phyloP scores from a whole-genome alignment of 1,140 invertebrate species.

The Brachionus asplanchnoidis region DNA sequence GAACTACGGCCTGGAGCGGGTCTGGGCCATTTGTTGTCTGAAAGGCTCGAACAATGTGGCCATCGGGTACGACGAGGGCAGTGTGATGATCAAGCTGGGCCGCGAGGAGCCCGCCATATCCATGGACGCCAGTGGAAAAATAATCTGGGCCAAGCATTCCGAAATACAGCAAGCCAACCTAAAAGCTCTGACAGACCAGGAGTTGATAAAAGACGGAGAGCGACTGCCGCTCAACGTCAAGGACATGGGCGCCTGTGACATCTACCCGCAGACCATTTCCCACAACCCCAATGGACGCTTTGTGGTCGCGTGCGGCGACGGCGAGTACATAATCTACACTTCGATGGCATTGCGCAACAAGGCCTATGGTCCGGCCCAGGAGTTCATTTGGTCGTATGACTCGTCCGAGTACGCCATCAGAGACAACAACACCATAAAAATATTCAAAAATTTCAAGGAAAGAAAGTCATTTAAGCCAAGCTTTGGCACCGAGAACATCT shows the following conservation, averaged over 20 bases:
- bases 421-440: conserved; percentile 81
- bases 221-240: conserved; percentile 85
- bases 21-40: conserved; percentile 93
- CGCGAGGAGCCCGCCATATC: conserved; percentile 96
- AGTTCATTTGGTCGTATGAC: conserved; percentile 97
- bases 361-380: conserved; percentile 92
- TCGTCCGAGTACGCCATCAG: conserved; percentile 87
- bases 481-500: conserved; percentile 90
- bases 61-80: conserved; percentile 95
- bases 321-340: conserved; percentile 99
- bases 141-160: conserved; percentile 95
- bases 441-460: conserved; percentile 98
- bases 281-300: conserved; percentile 97
- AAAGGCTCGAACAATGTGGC: conserved; percentile 94
- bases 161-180: conserved; percentile 97
- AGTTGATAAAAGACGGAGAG: conserved; percentile 75
- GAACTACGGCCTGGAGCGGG: conserved; percentile 94
- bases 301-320: conserved; percentile 97
- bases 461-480: conserved; percentile 89
- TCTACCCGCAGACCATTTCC: conserved; percentile 95
- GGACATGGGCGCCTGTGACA: conserved; percentile 98
- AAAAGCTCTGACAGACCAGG: conserved; percentile 58
- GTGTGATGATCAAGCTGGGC: conserved; percentile 92
- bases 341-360: conserved; percentile 97
- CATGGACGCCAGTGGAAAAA: conserved; percentile 96